These are phyloP conservation scores for Rhabdophis nuchalis DNA, from an alignment of 2,797 vertebrate genomes.

Conservation along the genomic window DNA sequence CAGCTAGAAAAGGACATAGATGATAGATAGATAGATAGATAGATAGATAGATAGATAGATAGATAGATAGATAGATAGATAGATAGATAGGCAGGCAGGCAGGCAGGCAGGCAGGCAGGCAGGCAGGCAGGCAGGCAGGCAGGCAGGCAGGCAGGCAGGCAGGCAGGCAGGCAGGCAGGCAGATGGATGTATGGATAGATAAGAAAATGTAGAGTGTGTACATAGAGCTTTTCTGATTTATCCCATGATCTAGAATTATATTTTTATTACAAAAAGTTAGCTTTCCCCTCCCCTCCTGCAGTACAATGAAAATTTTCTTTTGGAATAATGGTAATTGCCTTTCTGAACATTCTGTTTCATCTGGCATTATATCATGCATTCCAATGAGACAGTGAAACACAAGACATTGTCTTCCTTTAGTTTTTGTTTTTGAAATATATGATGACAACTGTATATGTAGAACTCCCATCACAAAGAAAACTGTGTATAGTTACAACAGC, in stretches of 20 bases:
- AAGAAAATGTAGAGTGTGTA: slow-evolving; percentile 14
- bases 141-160: too few species aligned
- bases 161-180: too few species aligned
- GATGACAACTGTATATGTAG: slow-evolving; percentile 36
- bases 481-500: slow-evolving; percentile 20
- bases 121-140: too few species aligned
- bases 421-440: neutral
- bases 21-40: too few species aligned
- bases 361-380: slow-evolving; percentile 45
- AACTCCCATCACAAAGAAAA: slow-evolving; percentile 34
- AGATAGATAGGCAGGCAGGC: too few species aligned
- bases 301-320: slow-evolving; percentile 44
- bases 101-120: too few species aligned
- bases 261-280: slow-evolving; percentile 30
- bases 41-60: too few species aligned
- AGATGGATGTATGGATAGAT: too few species aligned
- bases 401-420: slow-evolving; percentile 31
- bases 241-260: slow-evolving; percentile 20
- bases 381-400: slow-evolving; percentile 55
- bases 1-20: too few species aligned
- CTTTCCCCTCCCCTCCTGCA: slow-evolving; percentile 28
- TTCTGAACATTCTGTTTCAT: slow-evolving; percentile 45
- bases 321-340: slow-evolving; percentile 54
- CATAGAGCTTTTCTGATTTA: slow-evolving; percentile 22
- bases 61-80: too few species aligned